Percentiles rank a stretch among this genome's conserved stretches.
phyloP scores from a whole-genome alignment of 2,888 invertebrate species.

The Scrobipalpa atriplicella region DNA sequence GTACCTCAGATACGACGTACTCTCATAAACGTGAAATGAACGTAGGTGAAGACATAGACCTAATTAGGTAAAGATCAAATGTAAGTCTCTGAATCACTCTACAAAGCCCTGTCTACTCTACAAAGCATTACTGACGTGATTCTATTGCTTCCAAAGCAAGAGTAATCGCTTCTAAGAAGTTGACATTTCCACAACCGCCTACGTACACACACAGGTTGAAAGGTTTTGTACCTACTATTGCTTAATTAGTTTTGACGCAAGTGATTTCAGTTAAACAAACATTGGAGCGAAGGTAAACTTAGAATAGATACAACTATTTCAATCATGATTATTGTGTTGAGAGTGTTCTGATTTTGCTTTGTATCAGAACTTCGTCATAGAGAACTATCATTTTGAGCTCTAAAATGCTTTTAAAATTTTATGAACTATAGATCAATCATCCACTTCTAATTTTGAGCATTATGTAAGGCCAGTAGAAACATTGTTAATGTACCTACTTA shows the following conservation, averaged over 20 bases:
- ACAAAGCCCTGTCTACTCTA: no score
- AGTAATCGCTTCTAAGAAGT: neutral
- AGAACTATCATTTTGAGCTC: no score
- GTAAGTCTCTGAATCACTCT: no score
- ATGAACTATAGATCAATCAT: no score
- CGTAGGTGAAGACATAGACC: no score
- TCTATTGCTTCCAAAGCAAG: neutral
- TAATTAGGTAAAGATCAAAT: no score
- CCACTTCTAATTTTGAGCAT: no score
- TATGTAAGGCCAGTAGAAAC: no score
- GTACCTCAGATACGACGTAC: no score
- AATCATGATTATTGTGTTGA: neutral
- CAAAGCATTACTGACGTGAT: neutral
- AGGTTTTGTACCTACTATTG: conserved; percentile 2
- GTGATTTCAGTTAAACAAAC: neutral
- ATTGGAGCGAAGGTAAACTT: neutral
- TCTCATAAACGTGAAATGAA: no score
- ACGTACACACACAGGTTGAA: neutral
- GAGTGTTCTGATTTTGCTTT: neutral
- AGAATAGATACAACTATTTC: neutral
- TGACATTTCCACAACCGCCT: neutral
- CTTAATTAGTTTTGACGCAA: neutral
- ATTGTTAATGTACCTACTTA: no score
- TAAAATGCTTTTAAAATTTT: no score
- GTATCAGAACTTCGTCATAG: neutral